Evolutionary conservation across 2,888 invertebrate species (phyloP).

Genomic region (Drosophila falleni): DNA sequence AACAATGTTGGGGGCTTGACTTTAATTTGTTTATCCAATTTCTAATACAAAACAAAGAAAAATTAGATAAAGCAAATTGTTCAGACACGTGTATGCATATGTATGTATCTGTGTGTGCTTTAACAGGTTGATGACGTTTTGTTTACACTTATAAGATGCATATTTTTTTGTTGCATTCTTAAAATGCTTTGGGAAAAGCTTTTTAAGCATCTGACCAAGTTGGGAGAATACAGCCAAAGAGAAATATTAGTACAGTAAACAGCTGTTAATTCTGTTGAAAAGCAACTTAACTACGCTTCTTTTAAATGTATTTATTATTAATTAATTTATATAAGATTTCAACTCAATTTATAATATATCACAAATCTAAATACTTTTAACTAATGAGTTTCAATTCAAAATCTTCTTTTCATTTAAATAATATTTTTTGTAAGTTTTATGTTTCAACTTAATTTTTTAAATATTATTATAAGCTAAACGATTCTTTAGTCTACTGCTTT

Average conservation of each 20-base stretch:
- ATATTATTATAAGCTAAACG: neutral
- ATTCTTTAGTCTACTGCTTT: neutral
- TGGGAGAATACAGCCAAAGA: conserved; percentile 20
- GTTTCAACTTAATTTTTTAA: neutral
- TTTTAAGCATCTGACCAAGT: conserved; percentile 22
- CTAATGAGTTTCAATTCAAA: too few species aligned
- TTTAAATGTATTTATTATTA: too few species aligned
- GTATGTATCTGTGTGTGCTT: conserved; percentile 3
- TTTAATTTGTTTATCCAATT: conserved; percentile 66
- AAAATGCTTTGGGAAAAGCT: conserved; percentile 38
- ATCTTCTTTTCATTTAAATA: neutral
- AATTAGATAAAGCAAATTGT: conserved; percentile 27
- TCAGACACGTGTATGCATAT: conserved; percentile 14
- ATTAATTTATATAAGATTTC: too few species aligned
- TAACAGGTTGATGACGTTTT: conserved; percentile 69
- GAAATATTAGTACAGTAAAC: conserved; percentile 29
- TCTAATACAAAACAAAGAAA: conserved; percentile 37
- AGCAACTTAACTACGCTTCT: neutral
- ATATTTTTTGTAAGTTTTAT: neutral
- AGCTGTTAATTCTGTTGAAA: conserved; percentile 4
- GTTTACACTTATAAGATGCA: conserved; percentile 60
- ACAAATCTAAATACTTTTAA: too few species aligned
- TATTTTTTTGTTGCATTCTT: conserved; percentile 35
- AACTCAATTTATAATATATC: too few species aligned
- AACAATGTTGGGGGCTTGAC: conserved; percentile 57